These are phyloP conservation scores for Struthidea cinerea DNA, from an alignment of 2,113 vertebrate species.

Conservation along the genomic window DNA sequence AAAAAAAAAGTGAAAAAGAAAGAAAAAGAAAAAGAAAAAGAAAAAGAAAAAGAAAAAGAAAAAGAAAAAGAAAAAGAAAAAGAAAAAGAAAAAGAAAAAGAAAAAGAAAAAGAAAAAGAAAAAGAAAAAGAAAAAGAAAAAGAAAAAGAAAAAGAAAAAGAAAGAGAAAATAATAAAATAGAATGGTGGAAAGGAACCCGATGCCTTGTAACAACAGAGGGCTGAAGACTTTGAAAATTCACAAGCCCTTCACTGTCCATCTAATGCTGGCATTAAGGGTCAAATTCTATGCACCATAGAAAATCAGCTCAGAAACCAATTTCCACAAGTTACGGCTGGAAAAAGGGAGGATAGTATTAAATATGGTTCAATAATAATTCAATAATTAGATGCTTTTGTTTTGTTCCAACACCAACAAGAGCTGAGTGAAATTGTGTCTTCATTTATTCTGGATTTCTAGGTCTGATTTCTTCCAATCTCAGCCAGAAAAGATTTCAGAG, in stretches of 20 bases:
- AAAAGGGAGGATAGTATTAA: neutral
- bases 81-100: too few species aligned
- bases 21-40: too few species aligned
- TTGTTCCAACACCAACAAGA: neutral
- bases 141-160: accelerated
- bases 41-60: too few species aligned
- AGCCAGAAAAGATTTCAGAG: neutral
- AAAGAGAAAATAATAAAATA: neutral
- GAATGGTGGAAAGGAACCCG: neutral
- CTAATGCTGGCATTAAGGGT: neutral
- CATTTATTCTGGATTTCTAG: neutral
- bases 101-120: too few species aligned
- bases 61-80: too few species aligned
- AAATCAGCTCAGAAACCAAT: neutral
- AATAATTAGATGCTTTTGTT: neutral
- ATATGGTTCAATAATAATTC: neutral
- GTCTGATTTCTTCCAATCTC: neutral
- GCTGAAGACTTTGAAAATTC: neutral
- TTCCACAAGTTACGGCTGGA: neutral
- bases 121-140: neutral
- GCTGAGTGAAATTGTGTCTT: neutral
- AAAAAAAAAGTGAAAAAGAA: too few species aligned
- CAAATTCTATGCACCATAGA: neutral
- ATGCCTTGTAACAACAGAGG: neutral
- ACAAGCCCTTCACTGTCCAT: neutral